Evolutionary conservation across 1,140 invertebrate species (phyloP).

Genomic region (Eubasilissa regina): DNA sequence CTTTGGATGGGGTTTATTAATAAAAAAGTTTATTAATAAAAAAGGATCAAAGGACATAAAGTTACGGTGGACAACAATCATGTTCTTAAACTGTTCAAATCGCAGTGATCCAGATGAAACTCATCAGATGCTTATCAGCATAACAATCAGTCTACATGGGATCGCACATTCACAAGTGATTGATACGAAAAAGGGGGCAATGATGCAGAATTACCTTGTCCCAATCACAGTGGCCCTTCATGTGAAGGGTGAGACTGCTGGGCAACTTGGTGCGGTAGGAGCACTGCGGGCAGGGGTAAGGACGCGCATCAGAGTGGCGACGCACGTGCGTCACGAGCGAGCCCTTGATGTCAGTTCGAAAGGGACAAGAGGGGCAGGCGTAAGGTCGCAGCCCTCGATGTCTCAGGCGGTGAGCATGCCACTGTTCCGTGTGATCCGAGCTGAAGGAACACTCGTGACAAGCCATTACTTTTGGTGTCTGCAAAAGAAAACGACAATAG

Average conservation of each 20-base stretch:
- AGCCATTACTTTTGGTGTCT: not conserved
- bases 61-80: too few species aligned
- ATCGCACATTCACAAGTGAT: too few species aligned
- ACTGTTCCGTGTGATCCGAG: not conserved
- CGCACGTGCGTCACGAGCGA: not conserved
- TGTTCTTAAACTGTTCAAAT: too few species aligned
- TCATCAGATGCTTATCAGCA: too few species aligned
- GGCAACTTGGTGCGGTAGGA: not conserved
- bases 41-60: too few species aligned
- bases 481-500: too few species aligned
- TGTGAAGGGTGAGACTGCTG: not conserved
- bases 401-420: not conserved
- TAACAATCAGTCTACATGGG: too few species aligned
- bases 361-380: constrained; percentile 4
- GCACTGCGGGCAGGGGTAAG: not conserved
- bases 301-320: not conserved
- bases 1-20: too few species aligned
- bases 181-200: too few species aligned
- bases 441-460: constrained; percentile 1
- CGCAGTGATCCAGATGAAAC: too few species aligned
- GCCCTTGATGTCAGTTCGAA: constrained; percentile 1
- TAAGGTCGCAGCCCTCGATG: constrained; percentile 24
- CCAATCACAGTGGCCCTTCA: not conserved
- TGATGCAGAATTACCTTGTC: constrained; percentile 2
- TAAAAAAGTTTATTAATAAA: too few species aligned